Percentiles rank a stretch among this genome's conserved stretches.
Evolutionary conservation across 2,797 vertebrate genomes (phyloP).

Genomic region (Gastrophryne carolinensis): DNA sequence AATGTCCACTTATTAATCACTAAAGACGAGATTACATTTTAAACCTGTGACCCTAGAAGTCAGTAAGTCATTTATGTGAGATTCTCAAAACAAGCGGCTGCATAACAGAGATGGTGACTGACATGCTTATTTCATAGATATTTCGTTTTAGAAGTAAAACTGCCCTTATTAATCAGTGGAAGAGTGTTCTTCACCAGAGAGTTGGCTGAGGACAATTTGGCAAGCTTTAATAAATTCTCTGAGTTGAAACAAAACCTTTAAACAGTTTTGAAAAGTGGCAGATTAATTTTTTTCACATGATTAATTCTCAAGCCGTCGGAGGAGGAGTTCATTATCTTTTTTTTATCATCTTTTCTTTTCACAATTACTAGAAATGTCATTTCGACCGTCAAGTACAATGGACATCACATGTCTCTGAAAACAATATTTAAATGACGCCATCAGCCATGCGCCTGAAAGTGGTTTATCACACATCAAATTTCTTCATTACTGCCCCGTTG

Average conservation of each 20-base stretch:
- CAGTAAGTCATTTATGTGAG: too few relatives aligned
- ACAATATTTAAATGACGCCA: conserved; percentile 12
- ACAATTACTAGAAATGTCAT: conserved; percentile 31
- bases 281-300: conserved; percentile 38
- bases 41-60: too few relatives aligned
- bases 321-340: conserved; percentile 44
- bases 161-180: background rate
- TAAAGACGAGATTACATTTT: too few relatives aligned
- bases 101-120: background rate
- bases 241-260: conserved; percentile 29
- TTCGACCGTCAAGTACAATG: conserved; percentile 25
- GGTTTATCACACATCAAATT: conserved; percentile 6
- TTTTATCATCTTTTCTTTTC: conserved; percentile 22
- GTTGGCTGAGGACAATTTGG: background rate
- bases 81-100: background rate
- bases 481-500: background rate
- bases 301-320: conserved; percentile 16
- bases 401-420: conserved; percentile 23
- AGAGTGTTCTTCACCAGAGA: background rate
- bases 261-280: conserved; percentile 40
- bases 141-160: background rate
- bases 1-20: too few relatives aligned
- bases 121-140: background rate
- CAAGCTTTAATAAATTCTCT: conserved; percentile 25
- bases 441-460: background rate